Base-by-base conservation (phyloP, 1,140 invertebrate species). In the Camponotus floridanus region DNA sequence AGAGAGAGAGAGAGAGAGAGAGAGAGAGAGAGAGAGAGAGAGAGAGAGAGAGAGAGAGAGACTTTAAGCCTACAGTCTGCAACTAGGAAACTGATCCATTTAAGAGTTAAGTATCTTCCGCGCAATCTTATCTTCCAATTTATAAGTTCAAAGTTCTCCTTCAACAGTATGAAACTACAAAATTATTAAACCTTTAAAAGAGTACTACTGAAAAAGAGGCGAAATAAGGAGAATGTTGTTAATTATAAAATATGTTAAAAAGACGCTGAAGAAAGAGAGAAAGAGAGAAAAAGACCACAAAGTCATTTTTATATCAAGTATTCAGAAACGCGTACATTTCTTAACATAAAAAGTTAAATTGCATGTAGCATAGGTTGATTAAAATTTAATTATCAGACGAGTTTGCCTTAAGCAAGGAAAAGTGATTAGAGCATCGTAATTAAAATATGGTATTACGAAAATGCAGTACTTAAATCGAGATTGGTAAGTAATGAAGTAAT, bases 401-500 rank as follows among this genome's bases (percentile, higher is more conserved):
- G 11, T 48, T 65, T 45, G 33, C n/a, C 31, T 79, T 48, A 48
- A 65, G 1, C 26, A 26, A 2, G 42, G 3, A 31, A 79, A 67
- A n/a, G n/a, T 67, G 21, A 67, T 26, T 78, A 51, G 6, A 76
- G 0, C 11, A 13, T 51, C 11, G 11, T 51, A 65, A 65, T 78
- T 65, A 78, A 51, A 21, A 78, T 4, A 18, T 61, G 57, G 13
- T 45, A 15, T 79, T 67, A 18, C 31, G 36, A 76, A 78, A 39
- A 55, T 42, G 33, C 8, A 11, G 13, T 36, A 55, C 2, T 1
- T n/a, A 15, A 11, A 13, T 78, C 39, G 33, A 1, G 31, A 67
- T 67, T 26, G 31, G 21, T 21, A 80, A 64, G 33, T 68, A 80
- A 80, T 80, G 18, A 64, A 45, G 9, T 45, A 45, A 45, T 45